Conservation (phyloP, 1,140 invertebrate genomes). For the Lethrus apterus region DNA sequence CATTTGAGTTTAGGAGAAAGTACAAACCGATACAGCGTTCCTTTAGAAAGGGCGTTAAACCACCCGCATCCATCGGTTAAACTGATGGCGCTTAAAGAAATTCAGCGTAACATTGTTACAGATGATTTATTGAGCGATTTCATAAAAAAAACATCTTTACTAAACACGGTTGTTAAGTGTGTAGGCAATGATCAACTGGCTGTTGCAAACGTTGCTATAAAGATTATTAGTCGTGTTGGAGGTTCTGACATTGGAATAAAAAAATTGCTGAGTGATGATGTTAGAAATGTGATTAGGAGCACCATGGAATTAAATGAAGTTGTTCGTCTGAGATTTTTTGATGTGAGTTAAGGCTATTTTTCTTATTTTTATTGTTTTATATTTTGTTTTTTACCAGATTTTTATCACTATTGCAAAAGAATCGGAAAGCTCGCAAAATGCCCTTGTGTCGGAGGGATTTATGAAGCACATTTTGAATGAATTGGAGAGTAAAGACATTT, state of each 20-base stretch:
- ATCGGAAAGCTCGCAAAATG: constrained; percentile 50
- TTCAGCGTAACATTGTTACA: constrained; percentile 28
- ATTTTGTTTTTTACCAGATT: constrained; percentile 46
- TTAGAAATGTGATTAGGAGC: constrained; percentile 46
- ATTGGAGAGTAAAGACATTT: constrained; percentile 61
- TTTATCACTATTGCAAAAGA: constrained; percentile 55
- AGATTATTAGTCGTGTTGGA: constrained; percentile 49
- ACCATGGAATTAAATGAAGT: constrained; percentile 48
- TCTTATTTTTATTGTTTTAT: constrained; percentile 11
- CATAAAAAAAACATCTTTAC: constrained; percentile 46
- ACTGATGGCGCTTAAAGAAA: constrained; percentile 47
- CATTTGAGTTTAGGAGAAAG: constrained; percentile 46
- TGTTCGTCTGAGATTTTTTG: constrained; percentile 53
- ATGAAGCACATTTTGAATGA: constrained; percentile 59
- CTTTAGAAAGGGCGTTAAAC: constrained; percentile 47
- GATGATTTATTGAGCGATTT: constrained; percentile 36
- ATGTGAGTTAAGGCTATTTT: constrained; percentile 43
- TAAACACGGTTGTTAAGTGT: constrained; percentile 47
- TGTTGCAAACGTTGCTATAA: constrained; percentile 51
- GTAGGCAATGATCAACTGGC: constrained; percentile 51
- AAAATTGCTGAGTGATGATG: constrained; percentile 42
- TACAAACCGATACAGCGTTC: constrained; percentile 41
- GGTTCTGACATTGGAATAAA: constrained; percentile 40
- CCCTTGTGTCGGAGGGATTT: constrained; percentile 53
- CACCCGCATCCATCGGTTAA: constrained; percentile 48